A percentile compares a stretch with the other conserved stretches of the same genome.
These are phyloP conservation scores for Callimorpha dominula DNA, from an alignment of 2,888 invertebrate genomes.

Conservation along the genomic window DNA sequence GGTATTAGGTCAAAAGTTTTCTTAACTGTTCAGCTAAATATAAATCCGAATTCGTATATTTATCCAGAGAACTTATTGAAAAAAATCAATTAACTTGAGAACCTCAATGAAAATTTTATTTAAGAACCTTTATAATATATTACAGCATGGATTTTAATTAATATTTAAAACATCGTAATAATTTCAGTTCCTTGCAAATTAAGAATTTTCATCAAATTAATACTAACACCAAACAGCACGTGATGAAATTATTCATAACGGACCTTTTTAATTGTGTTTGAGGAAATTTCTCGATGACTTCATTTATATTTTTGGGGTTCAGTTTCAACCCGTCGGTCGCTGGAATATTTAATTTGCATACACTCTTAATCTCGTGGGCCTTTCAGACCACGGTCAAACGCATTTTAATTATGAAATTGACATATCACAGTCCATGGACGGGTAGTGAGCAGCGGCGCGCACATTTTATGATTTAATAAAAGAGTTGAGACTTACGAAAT, in stretches of 20 bases:
- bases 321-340: slow-evolving; percentile 62
- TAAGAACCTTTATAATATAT: neutral
- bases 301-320: slow-evolving; percentile 71
- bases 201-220: slow-evolving; percentile 48
- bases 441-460: slow-evolving; percentile 62
- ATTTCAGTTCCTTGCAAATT: slow-evolving; percentile 26
- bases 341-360: slow-evolving; percentile 75
- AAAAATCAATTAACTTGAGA: neutral
- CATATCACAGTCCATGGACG: slow-evolving; percentile 72
- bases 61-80: no score
- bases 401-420: slow-evolving; percentile 86
- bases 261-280: slow-evolving; percentile 78
- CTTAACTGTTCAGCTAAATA: no score
- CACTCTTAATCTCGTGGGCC: slow-evolving; percentile 76
- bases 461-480: slow-evolving; percentile 85
- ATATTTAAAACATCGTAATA: slow-evolving; percentile 12
- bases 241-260: slow-evolving; percentile 69
- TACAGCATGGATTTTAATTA: neutral
- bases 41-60: no score
- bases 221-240: slow-evolving; percentile 44
- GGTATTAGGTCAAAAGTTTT: no score
- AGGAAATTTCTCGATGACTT: slow-evolving; percentile 74
- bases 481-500: slow-evolving; percentile 79
- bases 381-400: slow-evolving; percentile 81
- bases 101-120: neutral